Percentiles rank a stretch among this genome's conserved stretches.
Evolutionary conservation across 2,888 invertebrate species (phyloP).

Genomic region (Muschampia staudingeri): DNA sequence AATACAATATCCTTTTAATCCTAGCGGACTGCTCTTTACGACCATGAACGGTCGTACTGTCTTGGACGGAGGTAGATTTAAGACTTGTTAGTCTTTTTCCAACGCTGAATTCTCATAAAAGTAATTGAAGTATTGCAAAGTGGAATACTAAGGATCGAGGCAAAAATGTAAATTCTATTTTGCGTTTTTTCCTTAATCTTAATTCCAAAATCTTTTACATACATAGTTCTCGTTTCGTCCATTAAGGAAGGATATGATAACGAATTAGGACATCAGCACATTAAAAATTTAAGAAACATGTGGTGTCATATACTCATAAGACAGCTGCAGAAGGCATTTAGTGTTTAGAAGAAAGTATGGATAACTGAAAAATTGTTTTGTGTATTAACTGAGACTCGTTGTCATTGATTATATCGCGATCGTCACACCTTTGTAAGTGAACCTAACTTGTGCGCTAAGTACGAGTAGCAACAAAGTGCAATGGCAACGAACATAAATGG

Average conservation of each 20-base stretch:
- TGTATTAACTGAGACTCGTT: neutral
- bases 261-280: neutral
- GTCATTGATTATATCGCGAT: neutral
- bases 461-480: conserved; percentile 23
- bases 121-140: conserved; percentile 35
- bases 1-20: conserved; percentile 70
- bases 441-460: neutral
- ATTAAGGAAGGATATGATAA: neutral
- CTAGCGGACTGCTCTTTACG: conserved; percentile 76
- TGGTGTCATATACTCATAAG: no score
- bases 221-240: no score
- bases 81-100: conserved; percentile 20
- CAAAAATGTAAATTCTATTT: neutral
- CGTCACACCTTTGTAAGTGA: neutral
- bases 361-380: neutral
- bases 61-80: conserved; percentile 70
- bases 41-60: conserved; percentile 63
- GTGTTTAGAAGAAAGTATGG: no score
- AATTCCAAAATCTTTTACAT: neutral
- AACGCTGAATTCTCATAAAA: conserved; percentile 25
- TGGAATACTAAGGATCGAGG: neutral
- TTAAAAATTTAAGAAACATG: no score
- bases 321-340: no score
- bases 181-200: neutral
- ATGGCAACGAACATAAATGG: conserved; percentile 27